Base-by-base conservation (phyloP, 2,888 invertebrate species). In the Tineola bisselliella region DNA sequence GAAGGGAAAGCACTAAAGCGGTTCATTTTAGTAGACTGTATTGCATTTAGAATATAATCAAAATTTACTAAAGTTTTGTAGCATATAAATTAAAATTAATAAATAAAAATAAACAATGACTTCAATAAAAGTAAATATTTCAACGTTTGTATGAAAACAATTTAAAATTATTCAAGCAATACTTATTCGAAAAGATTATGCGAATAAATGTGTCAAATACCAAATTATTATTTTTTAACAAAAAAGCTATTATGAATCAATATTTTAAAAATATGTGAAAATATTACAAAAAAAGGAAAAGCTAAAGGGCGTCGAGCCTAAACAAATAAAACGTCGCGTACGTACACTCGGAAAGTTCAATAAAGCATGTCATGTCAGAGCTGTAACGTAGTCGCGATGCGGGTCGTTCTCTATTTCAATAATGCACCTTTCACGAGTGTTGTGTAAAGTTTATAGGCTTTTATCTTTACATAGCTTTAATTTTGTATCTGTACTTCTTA, bases 341-440 rank as follows among this genome's bases (percentile, higher is more conserved):
- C 17, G 19, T 54, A 48, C 25, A 56, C 56, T 56, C 58, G 33
- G 58, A 33, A 33, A 58, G 58, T 58, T 58, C 58, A 58, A 58
- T 58, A 58, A 58, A 58, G 33, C 58, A 58, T 58, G 58, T 58
- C 58, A 58, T 54, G 58, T 58, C 33, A n/a, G 57, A 19, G 31
- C 57, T 57, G 31, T 52, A 18, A 52, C 52, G 25, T 17, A 33
- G 25, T 58, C 58, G 31, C 58, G 58, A 58, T 58, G 33, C 58
- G 58, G 58, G 58, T 58, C 58, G 33, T 19, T 15, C 33, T 12
- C 58, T 58, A 58, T 33, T 33, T 33, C 58, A 58, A 58, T 58
- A 58, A 58, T 58, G 58, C 58, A 58, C 58, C 58, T 58, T 58
- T 33, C 31, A 17, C 13, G 8, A 17, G 19, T n/a, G 17, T 33